A percentile compares a stretch with the other conserved stretches of the same genome.
These are phyloP conservation scores for Saccopteryx leptura DNA, from an alignment of 2,113 vertebrate species.

Conservation along the genomic window DNA sequence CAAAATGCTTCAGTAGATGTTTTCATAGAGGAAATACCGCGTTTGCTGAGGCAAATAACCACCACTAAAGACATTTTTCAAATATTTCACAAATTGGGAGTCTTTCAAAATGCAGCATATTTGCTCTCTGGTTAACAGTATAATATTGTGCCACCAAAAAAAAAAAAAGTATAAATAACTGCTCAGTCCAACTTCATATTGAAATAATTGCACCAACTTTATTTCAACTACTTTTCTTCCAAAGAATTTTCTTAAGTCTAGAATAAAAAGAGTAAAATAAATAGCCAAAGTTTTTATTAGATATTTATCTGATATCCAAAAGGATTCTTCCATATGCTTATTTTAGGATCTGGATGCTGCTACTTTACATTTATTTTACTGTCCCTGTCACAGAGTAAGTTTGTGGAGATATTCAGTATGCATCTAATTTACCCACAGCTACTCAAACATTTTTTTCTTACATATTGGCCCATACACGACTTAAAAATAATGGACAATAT, in stretches of 20 bases:
- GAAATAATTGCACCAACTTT: neutral
- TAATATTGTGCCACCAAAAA: neutral
- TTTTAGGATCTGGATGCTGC: neutral
- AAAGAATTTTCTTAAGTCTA: constrained; percentile 8
- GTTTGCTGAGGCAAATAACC: neutral
- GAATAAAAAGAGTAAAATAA: neutral
- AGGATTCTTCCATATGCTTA: neutral
- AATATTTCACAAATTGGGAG: neutral
- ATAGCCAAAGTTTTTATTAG: neutral
- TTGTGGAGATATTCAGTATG: neutral
- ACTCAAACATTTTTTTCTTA: neutral
- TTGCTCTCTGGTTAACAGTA: neutral
- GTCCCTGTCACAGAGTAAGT: neutral
- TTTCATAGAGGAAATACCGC: neutral
- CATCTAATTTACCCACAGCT: neutral
- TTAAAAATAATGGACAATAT: neutral
- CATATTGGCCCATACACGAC: neutral
- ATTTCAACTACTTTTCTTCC: neutral
- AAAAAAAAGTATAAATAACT: neutral
- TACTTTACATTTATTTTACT: neutral
- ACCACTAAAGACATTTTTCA: neutral
- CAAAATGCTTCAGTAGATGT: neutral
- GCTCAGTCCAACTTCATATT: neutral
- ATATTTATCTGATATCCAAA: neutral
- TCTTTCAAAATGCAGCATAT: neutral